These are phyloP conservation scores for Centropristis striata DNA, from an alignment of 2,113 vertebrate species.

Conservation along the genomic window DNA sequence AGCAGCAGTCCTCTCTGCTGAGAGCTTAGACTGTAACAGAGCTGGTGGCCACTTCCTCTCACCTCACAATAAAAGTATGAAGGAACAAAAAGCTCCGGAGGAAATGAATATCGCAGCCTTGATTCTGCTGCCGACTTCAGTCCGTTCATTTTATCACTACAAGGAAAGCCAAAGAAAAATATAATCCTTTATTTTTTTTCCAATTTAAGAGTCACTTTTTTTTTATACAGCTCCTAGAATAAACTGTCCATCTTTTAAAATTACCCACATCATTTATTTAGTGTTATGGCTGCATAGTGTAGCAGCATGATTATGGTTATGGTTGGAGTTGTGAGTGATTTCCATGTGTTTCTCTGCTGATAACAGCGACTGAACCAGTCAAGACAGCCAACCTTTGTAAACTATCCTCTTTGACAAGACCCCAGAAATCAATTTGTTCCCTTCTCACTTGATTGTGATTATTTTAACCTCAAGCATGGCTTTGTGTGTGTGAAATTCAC, in stretches of 20 bases:
- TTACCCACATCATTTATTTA: conserved; percentile 1
- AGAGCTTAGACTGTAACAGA: conserved; percentile 55
- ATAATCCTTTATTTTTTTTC: too few relatives aligned
- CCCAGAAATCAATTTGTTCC: conserved; percentile 44
- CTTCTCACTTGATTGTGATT: conserved; percentile 36
- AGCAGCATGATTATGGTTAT: not conserved
- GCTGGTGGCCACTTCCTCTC: conserved; percentile 56
- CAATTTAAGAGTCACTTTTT: too few relatives aligned
- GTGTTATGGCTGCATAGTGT: not conserved
- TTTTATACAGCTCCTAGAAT: not conserved
- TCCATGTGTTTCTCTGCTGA: conserved; percentile 33
- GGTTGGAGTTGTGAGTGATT: conserved; percentile 9
- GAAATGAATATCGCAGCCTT: conserved; percentile 16
- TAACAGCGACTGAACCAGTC: conserved; percentile 32
- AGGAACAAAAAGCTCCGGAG: conserved; percentile 31
- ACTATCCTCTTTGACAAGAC: conserved; percentile 30
- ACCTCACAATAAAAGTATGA: conserved; percentile 36
- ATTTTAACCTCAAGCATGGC: not conserved
- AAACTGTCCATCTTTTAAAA: not conserved
- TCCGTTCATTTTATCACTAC: not conserved
- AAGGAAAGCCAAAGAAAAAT: not conserved
- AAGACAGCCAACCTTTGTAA: conserved; percentile 35
- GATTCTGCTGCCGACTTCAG: conserved; percentile 3
- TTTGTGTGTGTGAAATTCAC: conserved; percentile 2
- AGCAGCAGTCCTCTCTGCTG: conserved; percentile 61